Base-by-base conservation (phyloP, 2,113 vertebrate genomes). In the Malurus cyaneus region DNA sequence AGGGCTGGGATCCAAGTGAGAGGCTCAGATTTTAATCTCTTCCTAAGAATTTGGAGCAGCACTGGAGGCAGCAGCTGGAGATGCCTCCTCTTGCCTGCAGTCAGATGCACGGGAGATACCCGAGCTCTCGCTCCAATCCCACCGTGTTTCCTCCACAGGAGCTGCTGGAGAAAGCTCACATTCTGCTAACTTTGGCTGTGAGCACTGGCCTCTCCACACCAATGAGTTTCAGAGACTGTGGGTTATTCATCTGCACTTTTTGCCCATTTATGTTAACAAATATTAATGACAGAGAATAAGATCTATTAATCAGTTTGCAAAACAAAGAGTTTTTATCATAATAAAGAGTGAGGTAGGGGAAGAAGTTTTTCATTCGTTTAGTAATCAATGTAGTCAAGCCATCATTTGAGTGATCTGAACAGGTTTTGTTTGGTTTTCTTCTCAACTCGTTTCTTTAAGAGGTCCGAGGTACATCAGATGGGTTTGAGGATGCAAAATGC, bases 1-100 rank as follows among this genome's bases (percentile, higher is more conserved):
- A 83, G 65, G 79, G 78, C 54, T 67, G 65, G 50, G 28, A 87
- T 77, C 91, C 91, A 92, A 92, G 26, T 0, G 1, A 52, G 28
- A 61, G n/a, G 23, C 36, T 84, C 60, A 2, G 78, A 94, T 93
- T 89, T 85, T 69, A 92, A 93, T 89, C 73, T 92, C 60, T 89
- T 92, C 86, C 50, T 31, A 77, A 84, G 88, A 96, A 88, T 92
- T 93, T 73, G 2, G 0, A 11, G 60, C 65, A 66, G 36, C 11
- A 18, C 23, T 64, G 60, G 20, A 87, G 61, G 47, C 14, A 74
- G 44, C 70, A 73, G 54, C 64, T 80, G 88, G 82, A 70, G 65
- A 73, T 1, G 14, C 46, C 73, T 89, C 42, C 70, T 87, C 52
- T 69, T 87, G 78, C 54, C n/a, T 44, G 47, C 26, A 47, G 31